Base-by-base conservation (phyloP, 2,113 vertebrate species). In the Ptilonorhynchus violaceus region DNA sequence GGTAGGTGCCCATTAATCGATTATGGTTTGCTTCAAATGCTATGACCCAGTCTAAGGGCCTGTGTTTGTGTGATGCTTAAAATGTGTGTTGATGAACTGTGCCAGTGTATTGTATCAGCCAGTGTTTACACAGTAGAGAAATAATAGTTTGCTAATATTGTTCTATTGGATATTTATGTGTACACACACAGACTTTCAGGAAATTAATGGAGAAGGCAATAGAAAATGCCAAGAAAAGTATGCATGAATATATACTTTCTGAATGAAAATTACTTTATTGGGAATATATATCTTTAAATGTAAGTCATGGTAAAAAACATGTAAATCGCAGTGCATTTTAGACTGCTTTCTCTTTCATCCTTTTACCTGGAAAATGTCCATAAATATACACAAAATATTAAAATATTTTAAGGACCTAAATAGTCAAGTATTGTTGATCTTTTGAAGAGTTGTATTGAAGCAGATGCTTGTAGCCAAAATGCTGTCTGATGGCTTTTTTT, bases 181-280 rank as follows among this genome's bases (percentile, higher is more conserved):
- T 80, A 39, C 8, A 10, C 15, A 15, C 0, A 1, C 12, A 63
- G 42, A 4, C 37, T 74, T 49, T 25, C 3, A 35, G 66, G 66
- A 73, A 60, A 69, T 62, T 64, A 63, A 16, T 27, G 37, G 46
- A 33, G 52, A 30, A 39, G n/a, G 53, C 20, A 28, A 3, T 28
- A 64, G 58, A 53, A 92, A 94, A 64, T 33, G 5, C 19, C 25
- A 75, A 59, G 37, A 56, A 23, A 63, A 55, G 15, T 27, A 25
- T 62, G 7, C 0, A 0, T 63, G 8, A 11, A 1, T 60, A 10
- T n/a, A 5, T 68, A 19, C 6, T 56, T 74, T n/a, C 11, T 52
- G n/a, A 52, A 86, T 56, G 17, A 37, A 70, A 81, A 83, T 30
- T 4, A 27, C 7, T 66, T 76, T 37, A 55, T 66, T 23, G 37